phyloP scores from a whole-genome alignment of 2,888 invertebrate genomes.

The Agonopterix heracliana region DNA sequence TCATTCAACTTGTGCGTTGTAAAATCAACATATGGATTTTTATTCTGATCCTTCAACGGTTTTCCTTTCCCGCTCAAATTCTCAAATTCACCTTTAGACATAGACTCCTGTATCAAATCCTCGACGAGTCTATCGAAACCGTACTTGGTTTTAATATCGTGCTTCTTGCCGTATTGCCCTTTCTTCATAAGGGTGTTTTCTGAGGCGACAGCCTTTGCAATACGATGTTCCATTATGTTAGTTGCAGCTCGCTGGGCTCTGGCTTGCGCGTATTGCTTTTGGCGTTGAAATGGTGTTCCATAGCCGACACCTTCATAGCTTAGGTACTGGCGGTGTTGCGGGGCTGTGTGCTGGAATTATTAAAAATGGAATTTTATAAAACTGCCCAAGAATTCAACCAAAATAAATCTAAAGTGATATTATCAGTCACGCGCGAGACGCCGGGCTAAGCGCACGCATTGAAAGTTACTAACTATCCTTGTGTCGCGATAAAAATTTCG shows the following conservation, averaged over 20 bases:
- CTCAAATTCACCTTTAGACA: conserved; percentile 92
- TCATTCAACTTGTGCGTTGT: conserved; percentile 91
- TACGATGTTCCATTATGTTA: conserved; percentile 77
- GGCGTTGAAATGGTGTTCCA: conserved; percentile 86
- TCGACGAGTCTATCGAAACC: conserved; percentile 93
- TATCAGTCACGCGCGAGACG: background rate
- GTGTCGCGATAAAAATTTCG: too few species aligned
- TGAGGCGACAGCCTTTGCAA: conserved; percentile 77
- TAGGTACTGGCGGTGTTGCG: conserved; percentile 91
- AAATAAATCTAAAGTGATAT: background rate
- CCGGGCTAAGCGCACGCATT: too few species aligned
- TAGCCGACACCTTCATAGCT: conserved; percentile 86
- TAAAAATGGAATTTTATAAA: background rate
- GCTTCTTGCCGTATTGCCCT: conserved; percentile 75
- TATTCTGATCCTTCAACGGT: conserved; percentile 81
- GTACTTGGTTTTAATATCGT: conserved; percentile 87
- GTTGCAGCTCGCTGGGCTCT: conserved; percentile 82
- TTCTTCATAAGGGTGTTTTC: conserved; percentile 82
- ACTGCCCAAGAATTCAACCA: too few species aligned
- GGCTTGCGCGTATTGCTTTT: conserved; percentile 84
- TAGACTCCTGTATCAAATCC: conserved; percentile 93
- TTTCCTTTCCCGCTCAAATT: conserved; percentile 90
- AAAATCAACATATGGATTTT: conserved; percentile 91
- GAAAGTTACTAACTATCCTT: too few species aligned
- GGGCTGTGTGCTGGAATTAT: conserved; percentile 84